Evolutionary conservation across 2,797 vertebrate genomes (phyloP).

Genomic region (Rhinogobio ventralis): DNA sequence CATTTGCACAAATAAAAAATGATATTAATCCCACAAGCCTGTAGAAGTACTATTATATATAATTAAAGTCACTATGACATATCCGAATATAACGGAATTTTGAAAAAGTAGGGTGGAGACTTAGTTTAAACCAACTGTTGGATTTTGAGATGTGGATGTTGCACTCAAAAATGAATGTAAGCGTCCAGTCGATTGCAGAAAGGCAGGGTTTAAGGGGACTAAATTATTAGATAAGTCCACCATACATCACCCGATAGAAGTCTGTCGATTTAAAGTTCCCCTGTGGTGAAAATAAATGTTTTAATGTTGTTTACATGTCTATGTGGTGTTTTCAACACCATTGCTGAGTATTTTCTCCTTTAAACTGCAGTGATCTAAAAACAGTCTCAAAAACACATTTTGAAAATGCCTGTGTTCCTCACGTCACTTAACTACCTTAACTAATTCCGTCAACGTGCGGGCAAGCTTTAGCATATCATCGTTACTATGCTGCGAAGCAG

Average conservation of each 20-base stretch:
- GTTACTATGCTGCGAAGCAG: too few species aligned
- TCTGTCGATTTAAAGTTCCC: not conserved
- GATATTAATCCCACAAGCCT: conserved; percentile 68
- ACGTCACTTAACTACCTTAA: too few species aligned
- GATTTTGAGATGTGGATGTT: not conserved
- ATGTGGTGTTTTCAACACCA: too few species aligned
- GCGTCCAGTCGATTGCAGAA: not conserved
- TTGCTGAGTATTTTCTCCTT: too few species aligned
- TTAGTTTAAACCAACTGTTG: not conserved
- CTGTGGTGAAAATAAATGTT: too few species aligned
- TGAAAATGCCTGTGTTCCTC: too few species aligned
- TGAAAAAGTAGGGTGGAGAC: not conserved
- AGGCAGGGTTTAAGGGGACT: not conserved
- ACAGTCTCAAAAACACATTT: too few species aligned
- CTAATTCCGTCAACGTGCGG: too few species aligned
- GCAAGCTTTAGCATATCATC: too few species aligned
- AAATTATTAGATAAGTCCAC: not conserved
- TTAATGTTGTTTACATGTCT: too few species aligned
- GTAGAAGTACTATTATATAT: conserved; percentile 47
- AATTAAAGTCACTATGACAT: not conserved
- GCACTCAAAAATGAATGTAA: not conserved
- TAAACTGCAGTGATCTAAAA: too few species aligned
- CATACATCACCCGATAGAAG: not conserved
- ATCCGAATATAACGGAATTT: not conserved
- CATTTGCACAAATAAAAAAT: conserved; percentile 79